A percentile compares a stretch with the other conserved stretches of the same genome.
These are phyloP conservation scores for Caloenas nicobarica DNA, from an alignment of 2,113 vertebrate genomes.

Conservation along the genomic window DNA sequence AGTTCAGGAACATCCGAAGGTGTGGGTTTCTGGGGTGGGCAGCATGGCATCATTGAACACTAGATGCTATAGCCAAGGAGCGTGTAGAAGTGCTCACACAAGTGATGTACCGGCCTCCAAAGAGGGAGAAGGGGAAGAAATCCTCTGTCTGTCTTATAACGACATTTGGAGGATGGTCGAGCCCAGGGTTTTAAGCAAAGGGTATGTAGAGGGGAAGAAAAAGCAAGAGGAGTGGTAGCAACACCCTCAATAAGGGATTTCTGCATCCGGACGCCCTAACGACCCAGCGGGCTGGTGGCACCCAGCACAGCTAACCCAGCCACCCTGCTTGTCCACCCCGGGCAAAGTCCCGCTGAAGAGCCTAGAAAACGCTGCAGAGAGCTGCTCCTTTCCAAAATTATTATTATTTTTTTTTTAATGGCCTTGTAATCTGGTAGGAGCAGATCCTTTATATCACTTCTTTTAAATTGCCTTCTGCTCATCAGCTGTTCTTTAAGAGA, in stretches of 20 bases:
- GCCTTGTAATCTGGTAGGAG: neutral
- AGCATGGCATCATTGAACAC: neutral
- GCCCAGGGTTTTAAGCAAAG: neutral
- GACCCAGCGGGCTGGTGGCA: neutral
- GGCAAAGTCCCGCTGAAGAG: neutral
- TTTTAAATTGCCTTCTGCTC: conserved; percentile 48
- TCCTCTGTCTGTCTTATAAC: neutral
- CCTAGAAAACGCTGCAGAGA: neutral
- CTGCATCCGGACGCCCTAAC: neutral
- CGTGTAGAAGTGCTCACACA: neutral
- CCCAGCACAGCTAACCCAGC: neutral
- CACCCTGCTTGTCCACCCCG: no score
- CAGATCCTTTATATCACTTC: conserved; percentile 9
- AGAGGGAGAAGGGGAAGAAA: neutral
- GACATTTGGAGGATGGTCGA: neutral
- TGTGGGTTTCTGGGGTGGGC: neutral
- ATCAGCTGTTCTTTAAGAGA: conserved; percentile 25
- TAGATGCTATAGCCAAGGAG: neutral
- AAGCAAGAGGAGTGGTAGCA: neutral
- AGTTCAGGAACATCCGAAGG: neutral
- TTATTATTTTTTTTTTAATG: neutral
- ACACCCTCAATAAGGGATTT: neutral
- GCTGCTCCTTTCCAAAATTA: neutral
- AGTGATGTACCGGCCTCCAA: neutral
- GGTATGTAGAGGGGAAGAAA: neutral